Evolutionary conservation across 2,113 vertebrate genomes (phyloP), one percentile per base, ranked within the genome.

Genomic region (Istiophorus platypterus): DNA sequence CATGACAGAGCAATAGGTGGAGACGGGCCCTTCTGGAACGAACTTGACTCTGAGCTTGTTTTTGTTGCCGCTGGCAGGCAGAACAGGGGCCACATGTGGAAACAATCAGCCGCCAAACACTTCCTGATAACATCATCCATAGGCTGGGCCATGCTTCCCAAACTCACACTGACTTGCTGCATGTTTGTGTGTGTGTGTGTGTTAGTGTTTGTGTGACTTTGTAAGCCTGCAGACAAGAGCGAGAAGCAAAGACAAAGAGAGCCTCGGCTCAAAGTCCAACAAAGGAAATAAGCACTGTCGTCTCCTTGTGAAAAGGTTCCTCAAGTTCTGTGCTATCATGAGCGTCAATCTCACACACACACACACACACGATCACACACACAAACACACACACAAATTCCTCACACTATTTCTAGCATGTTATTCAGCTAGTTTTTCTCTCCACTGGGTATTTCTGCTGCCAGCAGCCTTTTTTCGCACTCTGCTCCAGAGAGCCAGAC

Each of bases 41-140:
- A 82, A 82, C 76, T 83, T 64, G 56, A 82, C 80, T 89, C 31
- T 31, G 84, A 69, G 82, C 39, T 89, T 88, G 84, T 91, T 91
- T 82, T 89, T 76, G 82, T 91, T 92, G 74, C 92, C 57, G 77
- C 87, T 89, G 88, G 90, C 76, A 64, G 56, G 67, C 77, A 37
- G 80, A 92, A 29, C 72, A 29, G 68, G 62, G 76, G 74, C 74
- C 83, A 93, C 95, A 95, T 96, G 92, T 95, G 95, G 95, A 94
- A 95, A 92, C 91, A 88, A 95, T 95, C 92, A 94, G 14, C 76
- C 81, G 24, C 84, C 81, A 93, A 92, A 93, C 34, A 37, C 85
- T 90, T 93, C 92, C 91, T 92, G 93, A 95, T 94, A 94, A 89
- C 92, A 95, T 95, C 94, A 94, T 92, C 87, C 82, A 80, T 78